phyloP scores from a whole-genome alignment of 1,140 invertebrate species.

The Lepeophtheirus salmonis region DNA sequence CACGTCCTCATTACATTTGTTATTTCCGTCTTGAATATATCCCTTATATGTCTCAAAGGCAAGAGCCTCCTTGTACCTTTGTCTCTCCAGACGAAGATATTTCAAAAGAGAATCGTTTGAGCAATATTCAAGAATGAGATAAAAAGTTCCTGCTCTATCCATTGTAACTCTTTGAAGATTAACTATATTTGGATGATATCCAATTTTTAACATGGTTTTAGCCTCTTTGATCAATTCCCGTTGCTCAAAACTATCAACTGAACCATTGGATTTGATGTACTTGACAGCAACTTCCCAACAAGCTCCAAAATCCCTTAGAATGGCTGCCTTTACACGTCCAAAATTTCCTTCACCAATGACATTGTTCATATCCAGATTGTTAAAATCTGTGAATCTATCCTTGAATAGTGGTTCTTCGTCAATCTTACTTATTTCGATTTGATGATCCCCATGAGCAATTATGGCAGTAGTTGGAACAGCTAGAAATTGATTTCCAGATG shows the following conservation, averaged over 20 bases:
- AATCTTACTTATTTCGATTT: background rate
- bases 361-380: background rate
- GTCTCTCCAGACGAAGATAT: background rate
- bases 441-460: background rate
- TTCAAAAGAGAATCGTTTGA: background rate
- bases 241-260: conserved; percentile 29
- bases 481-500: background rate
- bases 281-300: conserved; percentile 11
- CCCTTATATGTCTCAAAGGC: background rate
- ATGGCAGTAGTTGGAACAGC: background rate
- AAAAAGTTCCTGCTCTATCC: background rate
- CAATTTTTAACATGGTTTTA: conserved; percentile 85
- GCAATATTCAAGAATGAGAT: conserved; percentile 10
- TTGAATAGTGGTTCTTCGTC: background rate
- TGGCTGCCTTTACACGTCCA: background rate
- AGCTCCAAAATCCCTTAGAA: background rate
- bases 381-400: background rate
- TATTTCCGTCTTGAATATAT: background rate
- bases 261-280: background rate
- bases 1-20: background rate
- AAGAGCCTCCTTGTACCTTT: background rate
- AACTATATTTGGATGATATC: conserved; percentile 80
- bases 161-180: conserved; percentile 65
- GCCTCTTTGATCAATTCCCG: conserved; percentile 67
- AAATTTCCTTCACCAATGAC: conserved; percentile 3